These are phyloP conservation scores for Etheostoma cragini DNA, from an alignment of 2,113 vertebrate genomes.

Conservation along the genomic window DNA sequence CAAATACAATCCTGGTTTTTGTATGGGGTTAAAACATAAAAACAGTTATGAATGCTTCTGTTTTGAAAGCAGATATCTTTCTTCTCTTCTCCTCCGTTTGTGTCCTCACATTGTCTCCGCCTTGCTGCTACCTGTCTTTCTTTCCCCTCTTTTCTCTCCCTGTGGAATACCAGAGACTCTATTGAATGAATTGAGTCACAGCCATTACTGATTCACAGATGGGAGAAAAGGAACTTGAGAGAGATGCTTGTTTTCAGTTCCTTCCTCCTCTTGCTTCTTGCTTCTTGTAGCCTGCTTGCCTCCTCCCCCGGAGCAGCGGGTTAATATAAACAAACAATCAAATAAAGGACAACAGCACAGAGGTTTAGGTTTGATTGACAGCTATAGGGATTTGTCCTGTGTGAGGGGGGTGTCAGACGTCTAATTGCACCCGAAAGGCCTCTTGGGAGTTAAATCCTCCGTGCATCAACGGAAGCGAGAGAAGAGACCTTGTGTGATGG, in stretches of 20 bases:
- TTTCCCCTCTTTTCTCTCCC: constrained; percentile 57
- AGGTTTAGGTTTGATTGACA: constrained; percentile 63
- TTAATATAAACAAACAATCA: constrained; percentile 74
- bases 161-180: constrained; percentile 55
- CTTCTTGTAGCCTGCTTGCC: constrained; percentile 18
- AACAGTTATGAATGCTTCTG: not conserved
- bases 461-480: constrained; percentile 30
- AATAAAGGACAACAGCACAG: constrained; percentile 58
- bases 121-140: constrained; percentile 38
- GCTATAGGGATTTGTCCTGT: constrained; percentile 49
- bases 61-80: constrained; percentile 24
- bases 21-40: not conserved
- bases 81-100: constrained; percentile 22
- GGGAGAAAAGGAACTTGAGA: constrained; percentile 50
- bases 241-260: constrained; percentile 54
- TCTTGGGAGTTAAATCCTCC: constrained; percentile 55
- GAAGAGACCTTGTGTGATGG: constrained; percentile 34
- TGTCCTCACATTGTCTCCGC: constrained; percentile 37
- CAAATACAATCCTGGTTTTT: not conserved
- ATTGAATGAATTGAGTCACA: constrained; percentile 74
- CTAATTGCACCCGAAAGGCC: constrained; percentile 67
- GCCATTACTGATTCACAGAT: constrained; percentile 68
- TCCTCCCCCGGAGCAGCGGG: constrained; percentile 20
- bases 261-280: constrained; percentile 34
- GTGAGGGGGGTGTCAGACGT: constrained; percentile 46